phyloP scores from a whole-genome alignment of 2,113 vertebrate genomes.

The human region GRCh38 chr6:44123501-44124000 shows the following conservation, averaged over 20 bases:
- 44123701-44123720: background rate
- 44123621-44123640: background rate
- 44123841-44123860: too few relatives aligned
- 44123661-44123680: background rate
- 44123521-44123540: background rate
- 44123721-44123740: background rate
- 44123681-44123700: background rate
- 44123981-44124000: background rate
- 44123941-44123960: background rate
- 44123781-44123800: too few relatives aligned
- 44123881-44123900: background rate
- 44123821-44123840: too few relatives aligned
- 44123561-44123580: background rate
- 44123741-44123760: too few relatives aligned
- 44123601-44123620: background rate
- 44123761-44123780: too few relatives aligned
- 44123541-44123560: background rate
- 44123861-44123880: too few relatives aligned
- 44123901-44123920: background rate
- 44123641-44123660: constrained; percentile 12
- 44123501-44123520: background rate
- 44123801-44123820: too few relatives aligned
- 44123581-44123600: background rate
- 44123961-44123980: background rate
- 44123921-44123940: constrained; percentile 4